phyloP scores from a whole-genome alignment of 2,113 vertebrate genomes.

The Scophthalmus maximus region DNA sequence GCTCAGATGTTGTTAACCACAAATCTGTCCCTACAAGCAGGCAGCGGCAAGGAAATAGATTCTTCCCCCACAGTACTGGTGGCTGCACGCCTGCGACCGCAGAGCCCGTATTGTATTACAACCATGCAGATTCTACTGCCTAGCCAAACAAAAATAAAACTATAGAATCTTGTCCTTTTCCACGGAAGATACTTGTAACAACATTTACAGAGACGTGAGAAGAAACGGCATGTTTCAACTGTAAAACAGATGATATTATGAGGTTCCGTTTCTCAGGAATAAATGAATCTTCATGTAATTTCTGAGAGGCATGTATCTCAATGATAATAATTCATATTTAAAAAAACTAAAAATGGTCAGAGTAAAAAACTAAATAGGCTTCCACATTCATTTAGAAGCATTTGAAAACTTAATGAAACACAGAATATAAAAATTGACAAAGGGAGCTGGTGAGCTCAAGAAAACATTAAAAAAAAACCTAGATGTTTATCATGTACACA shows the following conservation, averaged over 20 bases:
- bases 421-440: background rate
- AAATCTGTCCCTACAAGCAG: slow-evolving; percentile 60
- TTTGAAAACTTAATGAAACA: background rate
- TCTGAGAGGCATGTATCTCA: too few relatives aligned
- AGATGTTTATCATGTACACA: background rate
- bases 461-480: background rate
- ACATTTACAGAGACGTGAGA: background rate
- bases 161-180: slow-evolving; percentile 2
- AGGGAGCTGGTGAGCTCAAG: background rate
- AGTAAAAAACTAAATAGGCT: too few relatives aligned
- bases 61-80: slow-evolving; percentile 9
- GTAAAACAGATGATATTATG: background rate
- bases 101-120: slow-evolving; percentile 41
- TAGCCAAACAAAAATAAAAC: slow-evolving; percentile 35
- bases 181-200: background rate
- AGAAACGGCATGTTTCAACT: background rate
- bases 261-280: too few relatives aligned
- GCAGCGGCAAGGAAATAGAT: slow-evolving; percentile 58
- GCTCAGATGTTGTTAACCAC: slow-evolving; percentile 65
- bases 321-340: too few relatives aligned
- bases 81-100: slow-evolving; percentile 25
- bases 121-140: slow-evolving; percentile 26
- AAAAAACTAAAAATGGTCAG: too few relatives aligned
- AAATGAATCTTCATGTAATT: too few relatives aligned
- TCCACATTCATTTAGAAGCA: background rate